Percentiles rank a stretch among this genome's conserved stretches.
Conservation (phyloP, 2,113 vertebrate genomes). For the Rousettus leschenaultii region DNA sequence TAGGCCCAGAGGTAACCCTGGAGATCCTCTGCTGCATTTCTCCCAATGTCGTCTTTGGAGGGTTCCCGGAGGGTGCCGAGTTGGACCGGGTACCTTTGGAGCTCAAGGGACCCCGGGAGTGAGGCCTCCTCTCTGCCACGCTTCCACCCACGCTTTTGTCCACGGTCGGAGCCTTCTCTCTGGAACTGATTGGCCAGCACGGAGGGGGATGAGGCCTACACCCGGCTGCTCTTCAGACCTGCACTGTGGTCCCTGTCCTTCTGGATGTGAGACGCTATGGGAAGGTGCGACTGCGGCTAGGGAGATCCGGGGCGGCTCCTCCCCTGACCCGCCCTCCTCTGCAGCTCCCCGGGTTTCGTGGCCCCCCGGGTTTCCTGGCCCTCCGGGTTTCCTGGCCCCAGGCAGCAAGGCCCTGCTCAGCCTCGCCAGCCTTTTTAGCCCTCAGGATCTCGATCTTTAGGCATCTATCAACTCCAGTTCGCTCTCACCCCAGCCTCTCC, state of each 20-base stretch:
- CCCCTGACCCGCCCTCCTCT: background rate
- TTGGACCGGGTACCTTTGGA: constrained; percentile 50
- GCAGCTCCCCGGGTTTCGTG: background rate
- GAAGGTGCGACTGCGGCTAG: background rate
- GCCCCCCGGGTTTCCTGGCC: constrained; percentile 8
- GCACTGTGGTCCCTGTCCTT: constrained; percentile 49
- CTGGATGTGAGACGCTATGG: constrained; percentile 57
- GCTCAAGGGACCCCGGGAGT: background rate
- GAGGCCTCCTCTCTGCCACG: background rate
- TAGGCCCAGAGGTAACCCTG: background rate
- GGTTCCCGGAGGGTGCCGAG: background rate
- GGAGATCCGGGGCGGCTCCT: accelerated
- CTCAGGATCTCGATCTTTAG: constrained; percentile 56
- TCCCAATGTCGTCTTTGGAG: constrained; percentile 30
- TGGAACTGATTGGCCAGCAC: constrained; percentile 79
- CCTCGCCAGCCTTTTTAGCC: constrained; percentile 51
- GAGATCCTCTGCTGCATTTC: background rate
- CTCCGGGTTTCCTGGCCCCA: constrained; percentile 23
- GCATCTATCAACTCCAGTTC: constrained; percentile 34
- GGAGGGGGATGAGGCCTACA: constrained; percentile 63
- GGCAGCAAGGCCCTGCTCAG: constrained; percentile 51
- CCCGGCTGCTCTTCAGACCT: constrained; percentile 61
- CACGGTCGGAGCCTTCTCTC: constrained; percentile 77
- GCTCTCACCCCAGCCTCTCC: constrained; percentile 55
- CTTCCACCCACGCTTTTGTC: constrained; percentile 70